Percentiles rank a stretch among this genome's conserved stretches.
phyloP scores from a whole-genome alignment of 2,797 vertebrate species.

The Odontamblyopus lacepedii region DNA sequence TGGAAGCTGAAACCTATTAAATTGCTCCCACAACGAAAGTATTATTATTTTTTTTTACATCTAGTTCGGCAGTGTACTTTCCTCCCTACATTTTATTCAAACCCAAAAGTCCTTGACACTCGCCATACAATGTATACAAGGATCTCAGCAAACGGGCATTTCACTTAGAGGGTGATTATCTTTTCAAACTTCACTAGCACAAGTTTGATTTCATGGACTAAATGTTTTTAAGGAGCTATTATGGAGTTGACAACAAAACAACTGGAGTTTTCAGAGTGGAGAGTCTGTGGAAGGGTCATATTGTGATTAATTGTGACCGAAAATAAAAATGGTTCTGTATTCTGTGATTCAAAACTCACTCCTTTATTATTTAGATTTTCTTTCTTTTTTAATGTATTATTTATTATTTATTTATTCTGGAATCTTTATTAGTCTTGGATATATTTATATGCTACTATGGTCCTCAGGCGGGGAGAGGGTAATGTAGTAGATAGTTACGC shows the following conservation, averaged over 20 bases:
- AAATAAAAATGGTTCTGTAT: neutral
- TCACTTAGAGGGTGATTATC: neutral
- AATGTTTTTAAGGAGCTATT: neutral
- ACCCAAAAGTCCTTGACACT: too few relatives aligned
- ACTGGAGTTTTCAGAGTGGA: constrained; percentile 7
- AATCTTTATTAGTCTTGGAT: too few relatives aligned
- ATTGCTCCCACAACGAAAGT: too few relatives aligned
- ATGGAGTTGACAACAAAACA: constrained; percentile 16
- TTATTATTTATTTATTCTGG: too few relatives aligned
- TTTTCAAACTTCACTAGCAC: neutral
- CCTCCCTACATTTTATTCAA: too few relatives aligned
- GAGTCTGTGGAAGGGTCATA: constrained; percentile 17
- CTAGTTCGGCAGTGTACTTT: too few relatives aligned
- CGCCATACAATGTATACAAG: too few relatives aligned
- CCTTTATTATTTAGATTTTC: neutral
- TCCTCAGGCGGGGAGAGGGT: neutral
- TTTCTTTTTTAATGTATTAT: too few relatives aligned
- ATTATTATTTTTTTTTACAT: too few relatives aligned
- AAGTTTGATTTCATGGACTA: neutral
- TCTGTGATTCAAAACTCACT: neutral
- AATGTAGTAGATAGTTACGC: too few relatives aligned
- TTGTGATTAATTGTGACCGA: neutral
- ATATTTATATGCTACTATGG: neutral
- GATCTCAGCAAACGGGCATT: too few relatives aligned
- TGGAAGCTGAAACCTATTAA: too few relatives aligned